A percentile compares a stretch with the other conserved stretches of the same genome.
These are phyloP conservation scores for Nothoprocta perdicaria DNA, from an alignment of 2,113 vertebrate species.

Conservation along the genomic window DNA sequence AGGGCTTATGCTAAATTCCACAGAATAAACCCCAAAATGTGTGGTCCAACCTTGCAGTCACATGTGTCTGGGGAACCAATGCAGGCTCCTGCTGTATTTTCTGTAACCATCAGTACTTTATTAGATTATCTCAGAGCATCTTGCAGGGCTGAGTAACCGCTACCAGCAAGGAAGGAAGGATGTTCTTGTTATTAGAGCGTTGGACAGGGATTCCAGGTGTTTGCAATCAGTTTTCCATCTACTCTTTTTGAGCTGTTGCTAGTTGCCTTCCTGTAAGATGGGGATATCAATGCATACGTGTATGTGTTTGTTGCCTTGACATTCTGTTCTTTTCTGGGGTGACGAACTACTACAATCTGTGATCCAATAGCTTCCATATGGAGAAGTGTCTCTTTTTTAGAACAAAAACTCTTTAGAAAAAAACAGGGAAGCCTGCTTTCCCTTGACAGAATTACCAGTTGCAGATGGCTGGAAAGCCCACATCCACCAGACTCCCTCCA, in stretches of 20 bases:
- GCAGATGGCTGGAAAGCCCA: background rate
- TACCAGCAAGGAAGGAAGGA: background rate
- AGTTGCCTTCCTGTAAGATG: rapidly evolving
- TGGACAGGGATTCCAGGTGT: background rate
- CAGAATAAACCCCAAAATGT: background rate
- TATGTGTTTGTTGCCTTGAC: background rate
- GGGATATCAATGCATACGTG: rapidly evolving
- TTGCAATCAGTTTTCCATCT: background rate
- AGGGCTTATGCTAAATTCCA: background rate
- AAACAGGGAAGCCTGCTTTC: slow-evolving; percentile 14
- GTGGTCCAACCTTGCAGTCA: background rate
- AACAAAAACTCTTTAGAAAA: slow-evolving; percentile 19
- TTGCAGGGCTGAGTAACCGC: background rate
- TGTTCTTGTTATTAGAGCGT: too few species aligned
- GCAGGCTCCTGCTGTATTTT: background rate
- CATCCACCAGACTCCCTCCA: background rate
- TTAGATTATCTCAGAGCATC: background rate
- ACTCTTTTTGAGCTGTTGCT: too few species aligned
- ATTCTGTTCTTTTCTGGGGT: background rate
- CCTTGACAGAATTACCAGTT: background rate
- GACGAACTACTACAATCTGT: background rate
- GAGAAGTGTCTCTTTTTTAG: background rate
- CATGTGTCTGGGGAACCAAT: background rate
- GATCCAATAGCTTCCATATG: background rate
- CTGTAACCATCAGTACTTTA: background rate